phyloP scores from a whole-genome alignment of 2,888 invertebrate species.

The Dichetophora obliterata region DNA sequence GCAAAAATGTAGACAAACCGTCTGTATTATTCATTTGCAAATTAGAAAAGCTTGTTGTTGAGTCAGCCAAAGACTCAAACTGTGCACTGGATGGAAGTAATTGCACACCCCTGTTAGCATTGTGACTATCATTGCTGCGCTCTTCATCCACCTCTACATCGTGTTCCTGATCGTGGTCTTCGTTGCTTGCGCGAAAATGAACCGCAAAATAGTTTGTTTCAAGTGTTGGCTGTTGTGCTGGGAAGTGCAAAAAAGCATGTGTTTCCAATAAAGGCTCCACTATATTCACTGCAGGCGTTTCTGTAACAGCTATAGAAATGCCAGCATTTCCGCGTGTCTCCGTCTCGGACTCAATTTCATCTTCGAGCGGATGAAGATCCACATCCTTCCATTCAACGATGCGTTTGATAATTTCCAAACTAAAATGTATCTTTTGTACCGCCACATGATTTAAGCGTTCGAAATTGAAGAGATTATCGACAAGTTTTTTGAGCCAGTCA shows the following conservation, averaged over 20 bases:
- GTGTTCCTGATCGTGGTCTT: not conserved
- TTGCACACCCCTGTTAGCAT: not conserved
- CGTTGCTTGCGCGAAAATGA: slow-evolving; percentile 56
- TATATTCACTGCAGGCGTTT: slow-evolving; percentile 24
- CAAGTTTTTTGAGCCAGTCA: slow-evolving; percentile 83
- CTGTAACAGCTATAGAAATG: slow-evolving; percentile 19
- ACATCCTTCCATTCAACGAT: slow-evolving; percentile 91
- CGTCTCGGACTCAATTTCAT: slow-evolving; percentile 69
- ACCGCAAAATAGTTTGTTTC: slow-evolving; percentile 69
- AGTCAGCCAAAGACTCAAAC: not conserved
- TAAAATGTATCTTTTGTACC: slow-evolving; percentile 84
- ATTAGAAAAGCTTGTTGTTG: not conserved
- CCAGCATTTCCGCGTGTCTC: slow-evolving; percentile 39
- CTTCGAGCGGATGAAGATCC: slow-evolving; percentile 84
- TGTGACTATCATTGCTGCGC: not conserved
- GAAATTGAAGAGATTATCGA: slow-evolving; percentile 78
- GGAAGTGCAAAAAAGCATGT: slow-evolving; percentile 60
- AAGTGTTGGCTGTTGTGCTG: slow-evolving; percentile 60
- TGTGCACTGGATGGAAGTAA: not conserved
- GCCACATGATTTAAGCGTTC: slow-evolving; percentile 75
- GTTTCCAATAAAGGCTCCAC: slow-evolving; percentile 41
- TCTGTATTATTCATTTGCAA: not conserved
- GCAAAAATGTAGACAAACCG: not conserved
- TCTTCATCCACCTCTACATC: slow-evolving; percentile 30
- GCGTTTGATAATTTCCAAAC: slow-evolving; percentile 85